Percentiles rank a stretch among this genome's conserved stretches.
These are phyloP conservation scores for Frankliniella fusca DNA, from an alignment of 2,888 invertebrate genomes.

Conservation along the genomic window DNA sequence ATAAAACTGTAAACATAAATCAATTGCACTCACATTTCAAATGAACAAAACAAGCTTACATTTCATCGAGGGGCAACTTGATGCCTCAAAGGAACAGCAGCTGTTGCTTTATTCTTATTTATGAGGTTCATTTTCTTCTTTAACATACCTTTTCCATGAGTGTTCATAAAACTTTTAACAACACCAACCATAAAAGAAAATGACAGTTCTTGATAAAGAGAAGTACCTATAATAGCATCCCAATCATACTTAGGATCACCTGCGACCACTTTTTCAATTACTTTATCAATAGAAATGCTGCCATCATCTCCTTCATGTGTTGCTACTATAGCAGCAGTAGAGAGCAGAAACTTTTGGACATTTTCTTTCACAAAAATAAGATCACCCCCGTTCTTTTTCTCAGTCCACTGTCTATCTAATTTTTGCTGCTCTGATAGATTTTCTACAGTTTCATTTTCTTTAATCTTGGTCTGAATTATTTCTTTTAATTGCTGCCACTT, in stretches of 20 bases:
- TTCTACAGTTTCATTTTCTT: neutral
- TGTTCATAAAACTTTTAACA: neutral
- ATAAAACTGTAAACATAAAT: neutral
- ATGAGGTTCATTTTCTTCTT: neutral
- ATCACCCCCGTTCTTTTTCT: neutral
- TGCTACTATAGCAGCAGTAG: neutral
- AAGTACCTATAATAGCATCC: neutral
- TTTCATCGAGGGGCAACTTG: neutral
- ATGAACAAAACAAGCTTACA: neutral
- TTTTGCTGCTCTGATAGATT: neutral
- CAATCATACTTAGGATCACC: neutral
- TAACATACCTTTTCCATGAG: neutral
- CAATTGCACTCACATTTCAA: neutral
- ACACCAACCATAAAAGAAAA: neutral
- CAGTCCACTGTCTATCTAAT: neutral
- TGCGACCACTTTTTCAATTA: neutral
- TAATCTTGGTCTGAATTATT: neutral
- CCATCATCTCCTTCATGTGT: neutral
- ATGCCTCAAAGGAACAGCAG: neutral
- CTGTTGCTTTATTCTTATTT: neutral
- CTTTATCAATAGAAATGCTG: neutral
- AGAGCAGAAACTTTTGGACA: neutral
- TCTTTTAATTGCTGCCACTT: neutral
- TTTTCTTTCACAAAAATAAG: neutral
- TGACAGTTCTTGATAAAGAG: neutral